Evolutionary conservation across 2,797 vertebrate species (phyloP).

Genomic region (Mus caroli): DNA sequence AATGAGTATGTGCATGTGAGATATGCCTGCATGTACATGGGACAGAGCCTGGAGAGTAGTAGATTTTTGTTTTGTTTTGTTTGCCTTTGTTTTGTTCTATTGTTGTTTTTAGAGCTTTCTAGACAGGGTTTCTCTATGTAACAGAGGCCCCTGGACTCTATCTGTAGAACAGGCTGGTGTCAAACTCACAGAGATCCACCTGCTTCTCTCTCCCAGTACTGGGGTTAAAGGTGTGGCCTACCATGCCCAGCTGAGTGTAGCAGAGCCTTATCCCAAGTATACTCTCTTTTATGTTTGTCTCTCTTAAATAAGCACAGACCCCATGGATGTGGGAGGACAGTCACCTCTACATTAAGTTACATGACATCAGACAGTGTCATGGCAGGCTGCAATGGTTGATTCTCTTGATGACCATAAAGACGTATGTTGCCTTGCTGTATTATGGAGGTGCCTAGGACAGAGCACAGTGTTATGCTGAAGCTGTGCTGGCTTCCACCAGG

Average conservation of each 20-base stretch:
- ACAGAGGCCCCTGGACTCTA: no score
- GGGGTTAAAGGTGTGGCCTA: no score
- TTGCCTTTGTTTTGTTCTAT: no score
- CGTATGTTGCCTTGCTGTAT: background rate
- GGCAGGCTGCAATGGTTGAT: background rate
- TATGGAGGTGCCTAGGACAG: background rate
- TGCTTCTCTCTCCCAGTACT: no score
- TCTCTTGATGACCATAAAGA: background rate
- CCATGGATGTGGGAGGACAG: background rate
- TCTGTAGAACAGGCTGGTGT: no score
- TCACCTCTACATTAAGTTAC: background rate
- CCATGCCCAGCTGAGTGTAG: background rate
- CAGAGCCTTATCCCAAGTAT: background rate
- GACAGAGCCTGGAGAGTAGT: background rate
- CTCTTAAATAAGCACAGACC: background rate
- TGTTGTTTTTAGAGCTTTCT: no score
- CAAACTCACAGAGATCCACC: no score
- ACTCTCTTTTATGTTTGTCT: background rate
- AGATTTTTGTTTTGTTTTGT: background rate
- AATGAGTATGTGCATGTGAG: background rate
- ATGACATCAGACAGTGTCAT: background rate
- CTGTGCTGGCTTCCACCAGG: background rate
- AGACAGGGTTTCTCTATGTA: no score
- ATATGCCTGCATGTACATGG: rapidly evolving
- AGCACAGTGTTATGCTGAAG: background rate